These are phyloP conservation scores for Nephrotoma flavescens DNA, from an alignment of 2,888 invertebrate genomes.

Conservation along the genomic window DNA sequence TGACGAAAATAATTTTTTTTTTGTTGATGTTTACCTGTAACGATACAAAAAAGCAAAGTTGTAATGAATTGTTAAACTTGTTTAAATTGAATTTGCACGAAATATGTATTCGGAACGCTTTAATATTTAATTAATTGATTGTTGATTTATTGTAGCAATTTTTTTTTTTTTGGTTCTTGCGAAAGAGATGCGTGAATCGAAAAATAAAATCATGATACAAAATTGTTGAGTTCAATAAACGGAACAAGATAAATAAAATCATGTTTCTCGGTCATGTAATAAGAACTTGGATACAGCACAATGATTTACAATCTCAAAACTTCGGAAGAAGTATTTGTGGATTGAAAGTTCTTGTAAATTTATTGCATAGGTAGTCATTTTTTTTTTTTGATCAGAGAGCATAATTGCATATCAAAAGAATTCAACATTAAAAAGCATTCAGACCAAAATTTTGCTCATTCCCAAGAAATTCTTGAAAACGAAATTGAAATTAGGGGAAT, in stretches of 20 bases:
- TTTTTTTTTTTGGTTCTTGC: not conserved
- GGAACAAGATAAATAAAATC: not conserved
- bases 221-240: not conserved
- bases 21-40: not conserved
- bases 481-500: too few species aligned
- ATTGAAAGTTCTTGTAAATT: too few species aligned
- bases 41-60: not conserved
- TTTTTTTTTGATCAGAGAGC: too few species aligned
- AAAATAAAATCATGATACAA: not conserved
- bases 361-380: too few species aligned
- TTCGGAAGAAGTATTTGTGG: too few species aligned
- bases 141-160: not conserved
- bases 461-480: too few species aligned
- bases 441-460: too few species aligned
- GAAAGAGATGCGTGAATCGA: not conserved
- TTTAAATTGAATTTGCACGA: not conserved
- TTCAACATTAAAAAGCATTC: too few species aligned
- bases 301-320: too few species aligned
- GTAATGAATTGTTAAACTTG: not conserved
- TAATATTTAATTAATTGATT: not conserved
- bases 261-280: not conserved
- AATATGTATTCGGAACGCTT: not conserved
- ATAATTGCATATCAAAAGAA: too few species aligned
- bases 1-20: not conserved
- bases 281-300: too few species aligned